A percentile compares a stretch with the other conserved stretches of the same genome.
Conservation (phyloP, 2,797 vertebrate genomes). For the Pipistrellus pipistrellus region DNA sequence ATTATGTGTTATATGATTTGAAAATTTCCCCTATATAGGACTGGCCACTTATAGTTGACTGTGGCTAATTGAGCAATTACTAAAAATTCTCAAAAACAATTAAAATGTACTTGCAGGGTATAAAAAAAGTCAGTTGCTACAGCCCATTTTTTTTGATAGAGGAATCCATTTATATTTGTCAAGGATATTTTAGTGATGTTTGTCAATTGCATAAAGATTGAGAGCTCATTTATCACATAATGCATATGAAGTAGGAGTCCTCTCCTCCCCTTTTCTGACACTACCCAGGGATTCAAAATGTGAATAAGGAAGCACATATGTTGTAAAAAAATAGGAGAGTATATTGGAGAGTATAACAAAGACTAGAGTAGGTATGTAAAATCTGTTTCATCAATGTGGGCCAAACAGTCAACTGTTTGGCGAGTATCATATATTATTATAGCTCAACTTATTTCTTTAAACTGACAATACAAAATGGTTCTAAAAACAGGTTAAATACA, state of each 20-base stretch:
- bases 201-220: not conserved
- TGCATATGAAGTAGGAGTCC: rapidly evolving
- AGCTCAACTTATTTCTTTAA: not conserved
- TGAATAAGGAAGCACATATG: not conserved
- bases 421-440: not conserved
- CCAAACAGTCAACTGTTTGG: not conserved
- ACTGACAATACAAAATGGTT: not conserved
- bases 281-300: not conserved
- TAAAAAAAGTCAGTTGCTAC: not conserved
- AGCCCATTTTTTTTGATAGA: not conserved
- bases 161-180: not conserved
- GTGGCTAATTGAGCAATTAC: not conserved
- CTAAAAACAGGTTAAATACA: not conserved
- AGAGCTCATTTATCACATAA: not conserved
- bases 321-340: not conserved
- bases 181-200: not conserved
- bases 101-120: not conserved
- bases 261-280: not conserved
- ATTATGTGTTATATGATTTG: not conserved
- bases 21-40: not conserved
- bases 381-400: not conserved
- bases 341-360: not conserved
- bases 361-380: not conserved
- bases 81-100: conserved; percentile 22
- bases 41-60: not conserved